Conservation (phyloP, 2,113 vertebrate species). For the Siniperca chuatsi region DNA sequence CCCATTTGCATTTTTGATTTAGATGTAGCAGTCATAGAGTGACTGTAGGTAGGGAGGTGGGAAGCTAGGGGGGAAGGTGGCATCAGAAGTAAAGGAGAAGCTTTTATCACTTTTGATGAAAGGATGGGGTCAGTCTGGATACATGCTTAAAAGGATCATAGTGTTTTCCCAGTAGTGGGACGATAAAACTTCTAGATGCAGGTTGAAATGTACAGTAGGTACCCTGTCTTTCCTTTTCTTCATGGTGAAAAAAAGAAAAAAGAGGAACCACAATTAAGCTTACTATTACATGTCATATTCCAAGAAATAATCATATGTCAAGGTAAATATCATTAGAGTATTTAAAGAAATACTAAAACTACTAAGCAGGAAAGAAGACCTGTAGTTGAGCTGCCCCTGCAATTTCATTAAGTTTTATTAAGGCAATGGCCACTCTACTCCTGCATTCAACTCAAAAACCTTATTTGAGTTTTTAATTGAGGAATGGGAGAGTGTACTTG, state of each 20-base stretch:
- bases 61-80: slow-evolving; percentile 59
- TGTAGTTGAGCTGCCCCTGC: slow-evolving; percentile 1
- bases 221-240: slow-evolving; percentile 22
- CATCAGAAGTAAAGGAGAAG: slow-evolving; percentile 76
- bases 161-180: slow-evolving; percentile 69
- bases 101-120: slow-evolving; percentile 83
- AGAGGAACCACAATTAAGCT: slow-evolving; percentile 6
- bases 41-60: slow-evolving; percentile 74
- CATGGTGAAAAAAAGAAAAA: not conserved
- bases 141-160: slow-evolving; percentile 74
- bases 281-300: slow-evolving; percentile 3
- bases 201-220: slow-evolving; percentile 51
- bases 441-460: slow-evolving; percentile 14
- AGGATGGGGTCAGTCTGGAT: slow-evolving; percentile 77
- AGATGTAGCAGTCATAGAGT: slow-evolving; percentile 65
- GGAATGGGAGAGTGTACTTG: not conserved
- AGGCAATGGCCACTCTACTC: not conserved
- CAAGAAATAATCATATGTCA: slow-evolving; percentile 5
- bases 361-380: not conserved
- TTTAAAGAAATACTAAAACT: slow-evolving; percentile 1
- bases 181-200: slow-evolving; percentile 70
- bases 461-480: slow-evolving; percentile 47
- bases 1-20: slow-evolving; percentile 87
- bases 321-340: slow-evolving; percentile 5
- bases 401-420: slow-evolving; percentile 13